Conservation (phyloP, 2,888 invertebrate genomes). For the Mamestra brassicae region DNA sequence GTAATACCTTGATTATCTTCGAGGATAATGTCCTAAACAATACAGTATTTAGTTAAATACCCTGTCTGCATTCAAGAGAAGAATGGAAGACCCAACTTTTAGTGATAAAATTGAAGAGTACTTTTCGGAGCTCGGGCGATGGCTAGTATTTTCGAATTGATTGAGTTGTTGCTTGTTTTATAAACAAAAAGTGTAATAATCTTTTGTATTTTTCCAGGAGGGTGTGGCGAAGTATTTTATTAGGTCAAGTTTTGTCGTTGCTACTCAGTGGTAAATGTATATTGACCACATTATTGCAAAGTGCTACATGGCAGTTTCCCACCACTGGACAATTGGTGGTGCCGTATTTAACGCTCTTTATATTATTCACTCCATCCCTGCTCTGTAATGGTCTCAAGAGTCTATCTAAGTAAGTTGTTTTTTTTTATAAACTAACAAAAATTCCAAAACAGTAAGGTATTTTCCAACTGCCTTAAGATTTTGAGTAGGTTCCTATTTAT, state of each 20-base stretch:
- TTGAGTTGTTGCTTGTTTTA: slow-evolving; percentile 45
- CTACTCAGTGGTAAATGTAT: slow-evolving; percentile 95
- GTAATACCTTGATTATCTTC: slow-evolving; percentile 53
- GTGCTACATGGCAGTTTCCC: slow-evolving; percentile 93
- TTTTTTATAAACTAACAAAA: not conserved
- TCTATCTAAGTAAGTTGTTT: slow-evolving; percentile 91
- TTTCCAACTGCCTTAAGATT: not conserved
- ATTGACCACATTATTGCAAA: slow-evolving; percentile 93
- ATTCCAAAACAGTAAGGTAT: not conserved
- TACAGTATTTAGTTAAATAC: slow-evolving; percentile 61
- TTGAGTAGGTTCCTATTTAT: not conserved
- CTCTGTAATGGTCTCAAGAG: slow-evolving; percentile 93
- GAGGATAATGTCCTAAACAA: slow-evolving; percentile 57
- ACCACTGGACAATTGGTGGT: slow-evolving; percentile 96
- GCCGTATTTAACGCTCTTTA: slow-evolving; percentile 94
- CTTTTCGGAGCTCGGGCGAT: slow-evolving; percentile 93
- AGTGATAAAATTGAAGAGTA: slow-evolving; percentile 93
- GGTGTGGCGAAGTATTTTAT: slow-evolving; percentile 93
- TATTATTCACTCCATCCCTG: slow-evolving; percentile 94
- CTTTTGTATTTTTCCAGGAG: slow-evolving; percentile 87
- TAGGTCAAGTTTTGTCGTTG: slow-evolving; percentile 94
- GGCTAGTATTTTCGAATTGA: slow-evolving; percentile 86
- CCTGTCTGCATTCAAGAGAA: slow-evolving; percentile 45
- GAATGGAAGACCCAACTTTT: slow-evolving; percentile 88
- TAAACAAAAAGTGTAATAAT: slow-evolving; percentile 17